Evolutionary conservation across 2,113 vertebrate species (phyloP).

Genomic region (Rhegmatorhina hoffmannsi): DNA sequence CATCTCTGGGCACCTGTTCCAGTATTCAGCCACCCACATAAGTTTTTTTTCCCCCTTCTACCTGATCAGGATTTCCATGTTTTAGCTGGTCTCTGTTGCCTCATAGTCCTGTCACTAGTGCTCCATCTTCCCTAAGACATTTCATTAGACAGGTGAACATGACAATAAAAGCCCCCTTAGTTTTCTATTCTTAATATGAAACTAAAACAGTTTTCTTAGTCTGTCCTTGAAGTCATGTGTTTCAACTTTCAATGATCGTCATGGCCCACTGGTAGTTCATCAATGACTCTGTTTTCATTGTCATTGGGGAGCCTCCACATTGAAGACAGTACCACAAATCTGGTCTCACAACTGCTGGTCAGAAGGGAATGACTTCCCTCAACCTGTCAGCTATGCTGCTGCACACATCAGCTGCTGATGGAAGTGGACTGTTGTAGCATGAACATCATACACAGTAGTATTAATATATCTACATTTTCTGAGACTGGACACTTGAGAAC

Average conservation of each 20-base stretch:
- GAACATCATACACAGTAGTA: neutral
- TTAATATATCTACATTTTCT: neutral
- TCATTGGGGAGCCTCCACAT: neutral
- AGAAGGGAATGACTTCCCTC: neutral
- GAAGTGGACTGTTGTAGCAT: neutral
- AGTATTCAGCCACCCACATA: neutral
- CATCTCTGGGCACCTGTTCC: neutral
- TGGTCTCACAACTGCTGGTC: neutral
- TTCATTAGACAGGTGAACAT: neutral
- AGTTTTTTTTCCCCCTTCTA: neutral
- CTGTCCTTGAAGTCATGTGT: neutral
- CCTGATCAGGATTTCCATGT: neutral
- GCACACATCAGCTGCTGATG: neutral
- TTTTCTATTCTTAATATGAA: neutral
- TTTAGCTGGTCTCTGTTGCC: neutral
- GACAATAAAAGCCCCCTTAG: neutral
- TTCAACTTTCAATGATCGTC: neutral
- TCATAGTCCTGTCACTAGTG: neutral
- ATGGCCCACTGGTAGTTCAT: neutral
- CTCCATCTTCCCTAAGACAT: neutral
- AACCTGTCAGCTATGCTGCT: neutral
- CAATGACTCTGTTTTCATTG: neutral
- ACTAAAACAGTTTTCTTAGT: neutral
- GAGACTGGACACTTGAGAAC: neutral
- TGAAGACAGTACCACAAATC: neutral